Base-by-base conservation (phyloP, 2,888 invertebrate genomes). In the Agrotis clavis region DNA sequence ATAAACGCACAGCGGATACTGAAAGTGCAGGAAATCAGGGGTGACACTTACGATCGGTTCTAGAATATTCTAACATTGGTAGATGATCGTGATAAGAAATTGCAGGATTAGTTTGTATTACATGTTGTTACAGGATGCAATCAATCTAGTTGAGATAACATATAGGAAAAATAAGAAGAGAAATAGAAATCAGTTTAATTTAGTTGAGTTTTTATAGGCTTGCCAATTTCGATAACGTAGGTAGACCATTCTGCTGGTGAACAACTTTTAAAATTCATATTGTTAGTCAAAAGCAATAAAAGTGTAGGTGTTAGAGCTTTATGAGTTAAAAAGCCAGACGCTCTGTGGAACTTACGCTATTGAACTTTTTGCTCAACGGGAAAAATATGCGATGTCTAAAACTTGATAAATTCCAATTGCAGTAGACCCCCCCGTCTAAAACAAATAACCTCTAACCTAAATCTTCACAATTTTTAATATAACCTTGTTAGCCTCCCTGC, bases 1-100 rank as follows among this genome's bases (percentile, higher is more conserved):
- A 92, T 91, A 90, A 91, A 91, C 88, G 84, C 83, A 78, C 80
- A 82, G 81, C 92, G 93, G 93, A 93, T 93, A 92, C 88, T 88
- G 90, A 83, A 79, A 88, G 87, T 76, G 72, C 82, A 88, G 92
- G 91, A 92, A 90, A 84, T 85, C 83, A 93, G 93, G 94, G 93
- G 65, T 93, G 90, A 25, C 86, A 82, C 72, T 1, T 13, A 21
- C n/a, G 16, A 54, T 25, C n/a, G 13, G 7, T 57, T 72, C 50
- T 50, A 53, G 25, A 69, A 63, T 70, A 60, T 73, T 63, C 18
- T 14, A 14, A 41, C 21, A 14, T 57, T 13, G 47, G 13, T 47
- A 61, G 30, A 57, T 56, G 19, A 21, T 48, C 59, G 13, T 50
- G 61, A 60, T 65, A 35, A 54, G 45, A 21, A 41, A 48, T 18